Conservation (phyloP, 2,797 vertebrate genomes). For the Manis javanica region DNA sequence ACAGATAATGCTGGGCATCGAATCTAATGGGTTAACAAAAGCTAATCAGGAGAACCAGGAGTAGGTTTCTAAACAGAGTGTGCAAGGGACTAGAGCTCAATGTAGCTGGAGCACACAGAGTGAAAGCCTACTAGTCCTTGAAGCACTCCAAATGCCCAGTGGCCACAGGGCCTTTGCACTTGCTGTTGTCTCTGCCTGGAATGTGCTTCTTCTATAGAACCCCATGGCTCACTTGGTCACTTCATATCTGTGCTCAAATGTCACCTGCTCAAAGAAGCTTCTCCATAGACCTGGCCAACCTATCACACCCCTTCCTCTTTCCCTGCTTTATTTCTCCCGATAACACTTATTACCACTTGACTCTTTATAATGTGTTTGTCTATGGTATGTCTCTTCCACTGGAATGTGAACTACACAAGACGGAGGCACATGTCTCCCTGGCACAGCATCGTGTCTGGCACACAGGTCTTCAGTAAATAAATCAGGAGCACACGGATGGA, state of each 20-base stretch:
- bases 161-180: not conserved
- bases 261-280: not conserved
- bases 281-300: not conserved
- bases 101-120: not conserved
- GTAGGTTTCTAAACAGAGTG: not conserved
- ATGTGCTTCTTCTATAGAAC: not conserved
- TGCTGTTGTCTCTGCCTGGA: not conserved
- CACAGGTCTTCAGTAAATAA: not conserved
- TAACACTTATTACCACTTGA: not conserved
- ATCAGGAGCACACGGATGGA: not conserved
- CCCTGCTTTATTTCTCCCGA: not conserved
- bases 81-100: not conserved
- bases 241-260: not conserved
- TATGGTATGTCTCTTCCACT: not conserved
- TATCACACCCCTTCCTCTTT: not conserved
- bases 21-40: not conserved
- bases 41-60: not conserved
- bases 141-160: not conserved
- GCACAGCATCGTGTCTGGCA: not conserved
- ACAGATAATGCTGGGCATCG: not conserved
- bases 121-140: not conserved
- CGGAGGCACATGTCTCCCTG: not conserved
- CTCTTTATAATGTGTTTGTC: not conserved
- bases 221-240: not conserved
- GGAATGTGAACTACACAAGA: not conserved